Percentiles rank a stretch among this genome's conserved stretches.
Evolutionary conservation across 2,113 vertebrate species (phyloP).

Genomic region (Corythoichthys haematopterus): DNA sequence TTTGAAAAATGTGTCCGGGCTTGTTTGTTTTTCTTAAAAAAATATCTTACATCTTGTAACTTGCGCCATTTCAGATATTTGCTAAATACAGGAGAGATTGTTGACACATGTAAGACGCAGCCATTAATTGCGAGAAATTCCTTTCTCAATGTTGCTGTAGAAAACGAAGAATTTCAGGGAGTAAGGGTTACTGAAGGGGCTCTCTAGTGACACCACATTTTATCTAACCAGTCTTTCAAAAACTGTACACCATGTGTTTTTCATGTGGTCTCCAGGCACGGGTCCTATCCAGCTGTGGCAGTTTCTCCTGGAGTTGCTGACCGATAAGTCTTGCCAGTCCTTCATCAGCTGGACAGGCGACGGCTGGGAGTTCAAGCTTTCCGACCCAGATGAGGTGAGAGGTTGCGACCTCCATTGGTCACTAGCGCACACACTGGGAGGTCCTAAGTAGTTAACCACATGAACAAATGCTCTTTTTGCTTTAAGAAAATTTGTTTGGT

Average conservation of each 20-base stretch:
- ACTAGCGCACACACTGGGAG: slow-evolving; percentile 50
- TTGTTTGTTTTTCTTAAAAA: neutral
- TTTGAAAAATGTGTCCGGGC: too few species aligned
- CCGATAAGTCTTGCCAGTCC: slow-evolving; percentile 98
- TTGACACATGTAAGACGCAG: neutral
- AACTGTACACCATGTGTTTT: neutral
- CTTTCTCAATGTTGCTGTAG: neutral
- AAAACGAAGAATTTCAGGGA: neutral
- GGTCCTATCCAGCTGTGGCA: slow-evolving; percentile 99
- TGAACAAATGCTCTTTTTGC: slow-evolving; percentile 49
- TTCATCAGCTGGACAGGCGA: slow-evolving; percentile 99
- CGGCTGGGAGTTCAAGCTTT: slow-evolving; percentile 99
- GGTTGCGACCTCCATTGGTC: slow-evolving; percentile 38
- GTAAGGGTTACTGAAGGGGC: neutral
- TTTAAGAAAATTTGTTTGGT: slow-evolving; percentile 18
- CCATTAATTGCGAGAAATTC: neutral
- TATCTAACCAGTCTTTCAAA: neutral
- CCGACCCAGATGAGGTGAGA: slow-evolving; percentile 96
- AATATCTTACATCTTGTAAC: neutral
- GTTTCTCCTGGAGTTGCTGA: slow-evolving; percentile 95
- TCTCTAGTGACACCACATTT: neutral
- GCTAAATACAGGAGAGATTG: neutral
- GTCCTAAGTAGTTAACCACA: slow-evolving; percentile 60
- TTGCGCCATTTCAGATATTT: neutral
- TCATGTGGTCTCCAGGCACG: slow-evolving; percentile 75